A percentile compares a stretch with the other conserved stretches of the same genome.
These are phyloP conservation scores for Drosophila bipectinata DNA, from an alignment of 1,140 invertebrate genomes.

Conservation along the genomic window DNA sequence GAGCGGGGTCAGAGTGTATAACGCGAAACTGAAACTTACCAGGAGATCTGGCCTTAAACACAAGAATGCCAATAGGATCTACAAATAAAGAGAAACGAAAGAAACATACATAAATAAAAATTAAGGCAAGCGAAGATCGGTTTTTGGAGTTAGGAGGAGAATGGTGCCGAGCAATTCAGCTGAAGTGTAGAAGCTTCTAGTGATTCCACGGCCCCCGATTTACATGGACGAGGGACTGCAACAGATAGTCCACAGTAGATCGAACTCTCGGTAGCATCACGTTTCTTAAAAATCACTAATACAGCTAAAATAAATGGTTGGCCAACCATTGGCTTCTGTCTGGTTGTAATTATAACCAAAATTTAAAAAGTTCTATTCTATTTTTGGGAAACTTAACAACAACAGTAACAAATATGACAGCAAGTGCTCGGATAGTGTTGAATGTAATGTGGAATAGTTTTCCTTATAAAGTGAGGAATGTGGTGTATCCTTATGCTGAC, in stretches of 20 bases:
- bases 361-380: constrained; percentile 30
- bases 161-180: neutral
- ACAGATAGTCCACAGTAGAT: constrained; percentile 47
- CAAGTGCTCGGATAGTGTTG: constrained; percentile 12
- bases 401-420: constrained; percentile 47
- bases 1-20: constrained; percentile 42
- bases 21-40: constrained; percentile 85
- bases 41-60: constrained; percentile 89
- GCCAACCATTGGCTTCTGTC: constrained; percentile 26
- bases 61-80: constrained; percentile 89
- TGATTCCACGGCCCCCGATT: constrained; percentile 5
- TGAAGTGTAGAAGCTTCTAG: neutral
- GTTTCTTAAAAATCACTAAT: constrained; percentile 36
- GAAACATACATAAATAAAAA: constrained; percentile 82
- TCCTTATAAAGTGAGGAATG: too few species aligned
- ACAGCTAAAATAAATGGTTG: constrained; percentile 25
- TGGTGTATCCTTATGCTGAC: neutral
- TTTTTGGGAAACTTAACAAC: constrained; percentile 37
- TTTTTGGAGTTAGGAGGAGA: neutral
- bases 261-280: constrained; percentile 40
- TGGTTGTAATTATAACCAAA: constrained; percentile 48
- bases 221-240: constrained; percentile 58
- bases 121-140: constrained; percentile 48
- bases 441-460: too few species aligned
- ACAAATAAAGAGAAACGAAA: constrained; percentile 84